Conservation (phyloP, 2,113 vertebrate species). For the Marmota flaviventris region DNA sequence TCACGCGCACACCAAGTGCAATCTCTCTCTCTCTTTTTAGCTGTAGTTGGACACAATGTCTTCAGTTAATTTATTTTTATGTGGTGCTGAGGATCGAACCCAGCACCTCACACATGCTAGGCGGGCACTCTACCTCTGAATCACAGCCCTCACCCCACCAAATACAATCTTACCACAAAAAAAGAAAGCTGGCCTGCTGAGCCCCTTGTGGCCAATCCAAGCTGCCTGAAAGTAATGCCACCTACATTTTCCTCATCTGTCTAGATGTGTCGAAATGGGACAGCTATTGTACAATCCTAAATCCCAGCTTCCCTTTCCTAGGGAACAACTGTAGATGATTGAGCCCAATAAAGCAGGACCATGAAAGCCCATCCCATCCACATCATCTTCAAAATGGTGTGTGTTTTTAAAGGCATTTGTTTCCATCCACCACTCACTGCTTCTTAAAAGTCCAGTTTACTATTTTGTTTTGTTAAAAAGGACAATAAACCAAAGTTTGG, state of each 20-base stretch:
- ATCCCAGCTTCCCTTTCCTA: background rate
- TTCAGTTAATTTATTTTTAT: no score
- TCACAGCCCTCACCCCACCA: no score
- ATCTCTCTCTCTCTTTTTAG: no score
- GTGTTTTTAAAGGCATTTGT: constrained; percentile 27
- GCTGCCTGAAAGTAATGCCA: background rate
- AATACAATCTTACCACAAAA: background rate
- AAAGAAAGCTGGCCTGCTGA: background rate
- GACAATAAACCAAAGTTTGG: constrained; percentile 67
- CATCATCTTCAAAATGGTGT: background rate
- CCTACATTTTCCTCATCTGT: background rate
- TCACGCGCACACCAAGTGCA: background rate
- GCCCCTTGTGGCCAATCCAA: background rate
- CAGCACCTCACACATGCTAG: no score
- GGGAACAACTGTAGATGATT: background rate
- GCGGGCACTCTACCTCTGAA: no score
- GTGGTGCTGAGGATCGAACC: no score
- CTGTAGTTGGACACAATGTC: no score
- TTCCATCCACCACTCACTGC: background rate
- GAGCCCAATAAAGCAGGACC: background rate
- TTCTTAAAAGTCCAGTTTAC: constrained; percentile 53
- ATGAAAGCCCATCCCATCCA: background rate
- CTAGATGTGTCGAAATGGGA: background rate
- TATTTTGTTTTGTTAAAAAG: constrained; percentile 25
- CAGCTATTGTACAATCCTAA: background rate